These are phyloP conservation scores for Orycteropus afer DNA, from an alignment of 2,113 vertebrate genomes.

Conservation along the genomic window DNA sequence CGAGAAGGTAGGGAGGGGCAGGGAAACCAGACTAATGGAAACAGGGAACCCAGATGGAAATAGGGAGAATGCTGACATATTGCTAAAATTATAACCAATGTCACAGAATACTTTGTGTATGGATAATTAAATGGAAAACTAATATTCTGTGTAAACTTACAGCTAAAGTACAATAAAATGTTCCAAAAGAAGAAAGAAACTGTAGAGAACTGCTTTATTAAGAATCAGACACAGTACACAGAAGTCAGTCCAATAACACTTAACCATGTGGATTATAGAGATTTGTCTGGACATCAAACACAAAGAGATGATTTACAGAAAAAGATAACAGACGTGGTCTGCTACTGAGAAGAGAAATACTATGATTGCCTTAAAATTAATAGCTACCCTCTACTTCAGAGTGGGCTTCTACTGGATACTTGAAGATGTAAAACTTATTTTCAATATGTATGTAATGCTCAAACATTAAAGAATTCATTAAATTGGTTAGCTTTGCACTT, in stretches of 20 bases:
- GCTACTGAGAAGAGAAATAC: conserved; percentile 69
- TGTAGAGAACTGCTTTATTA: too few species aligned
- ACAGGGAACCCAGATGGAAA: too few species aligned
- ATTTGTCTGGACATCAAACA: conserved; percentile 70
- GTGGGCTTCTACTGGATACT: conserved; percentile 62
- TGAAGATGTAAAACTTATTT: conserved; percentile 69
- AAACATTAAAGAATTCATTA: conserved; percentile 75
- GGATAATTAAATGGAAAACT: too few species aligned
- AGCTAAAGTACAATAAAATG: too few species aligned
- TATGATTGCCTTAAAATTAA: conserved; percentile 73
- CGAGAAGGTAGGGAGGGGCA: too few species aligned
- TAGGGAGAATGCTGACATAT: too few species aligned
- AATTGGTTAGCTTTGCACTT: conserved; percentile 70
- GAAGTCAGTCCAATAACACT: conserved; percentile 46
- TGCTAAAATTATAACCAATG: too few species aligned
- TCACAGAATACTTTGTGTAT: too few species aligned
- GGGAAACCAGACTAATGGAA: too few species aligned
- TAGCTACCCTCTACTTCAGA: conserved; percentile 59
- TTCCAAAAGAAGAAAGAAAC: too few species aligned
- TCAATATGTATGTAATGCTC: conserved; percentile 70
- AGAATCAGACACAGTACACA: not conserved
- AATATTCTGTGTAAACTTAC: too few species aligned
- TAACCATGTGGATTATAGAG: not conserved
- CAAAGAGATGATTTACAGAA: conserved; percentile 65
- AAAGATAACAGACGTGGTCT: conserved; percentile 70